phyloP scores from a whole-genome alignment of 2,888 invertebrate genomes.

The Trissonchulus latispiculum region DNA sequence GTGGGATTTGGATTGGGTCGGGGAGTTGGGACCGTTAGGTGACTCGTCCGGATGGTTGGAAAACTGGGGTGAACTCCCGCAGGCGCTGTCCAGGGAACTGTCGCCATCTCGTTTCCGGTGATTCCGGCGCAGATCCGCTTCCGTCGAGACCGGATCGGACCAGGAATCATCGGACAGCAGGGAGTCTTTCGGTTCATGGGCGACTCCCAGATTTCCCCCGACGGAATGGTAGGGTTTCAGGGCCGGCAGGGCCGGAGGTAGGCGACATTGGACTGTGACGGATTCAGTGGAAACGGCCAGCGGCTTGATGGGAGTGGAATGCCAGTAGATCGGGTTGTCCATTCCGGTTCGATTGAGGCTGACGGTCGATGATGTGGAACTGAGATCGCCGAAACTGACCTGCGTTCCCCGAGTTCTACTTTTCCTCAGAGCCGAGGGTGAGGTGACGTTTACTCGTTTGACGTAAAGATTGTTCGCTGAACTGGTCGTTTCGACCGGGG shows the following conservation, averaged over 20 bases:
- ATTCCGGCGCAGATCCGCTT: no score
- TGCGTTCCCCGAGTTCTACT: not conserved
- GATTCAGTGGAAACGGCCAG: not conserved
- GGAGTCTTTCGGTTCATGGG: not conserved
- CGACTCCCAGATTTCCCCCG: not conserved
- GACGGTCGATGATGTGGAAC: not conserved
- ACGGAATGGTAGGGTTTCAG: not conserved
- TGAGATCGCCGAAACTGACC: not conserved
- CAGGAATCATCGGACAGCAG: not conserved
- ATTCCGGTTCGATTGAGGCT: no score
- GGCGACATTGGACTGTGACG: not conserved
- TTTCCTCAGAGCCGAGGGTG: no score
- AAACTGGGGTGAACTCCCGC: conserved; percentile 1
- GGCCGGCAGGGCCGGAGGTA: no score
- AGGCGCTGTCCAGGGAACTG: conserved; percentile 8
- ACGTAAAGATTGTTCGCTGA: not conserved
- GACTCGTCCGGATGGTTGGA: not conserved
- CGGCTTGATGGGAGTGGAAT: not conserved
- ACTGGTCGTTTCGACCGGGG: not conserved
- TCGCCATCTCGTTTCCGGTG: not conserved
- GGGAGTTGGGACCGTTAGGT: not conserved
- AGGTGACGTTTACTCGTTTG: no score
- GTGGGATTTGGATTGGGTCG: not conserved
- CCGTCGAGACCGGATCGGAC: not conserved
- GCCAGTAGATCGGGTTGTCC: not conserved